Conservation (phyloP, 2,888 invertebrate genomes). For the Callyntrura sp. region DNA sequence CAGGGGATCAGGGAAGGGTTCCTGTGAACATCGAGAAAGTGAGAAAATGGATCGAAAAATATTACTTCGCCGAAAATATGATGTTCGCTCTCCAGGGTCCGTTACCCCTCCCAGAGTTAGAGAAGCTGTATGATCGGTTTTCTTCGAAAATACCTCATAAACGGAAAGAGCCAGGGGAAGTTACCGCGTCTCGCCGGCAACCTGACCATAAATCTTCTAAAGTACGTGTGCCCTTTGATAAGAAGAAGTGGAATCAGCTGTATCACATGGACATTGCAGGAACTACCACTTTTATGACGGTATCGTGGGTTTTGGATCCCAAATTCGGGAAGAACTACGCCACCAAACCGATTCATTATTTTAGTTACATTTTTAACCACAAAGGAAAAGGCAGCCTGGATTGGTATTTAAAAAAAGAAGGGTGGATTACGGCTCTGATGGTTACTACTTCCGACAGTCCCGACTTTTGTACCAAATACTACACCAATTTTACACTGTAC, state of each 20-base stretch:
- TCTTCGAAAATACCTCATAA: background rate
- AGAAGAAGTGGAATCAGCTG: conserved; percentile 53
- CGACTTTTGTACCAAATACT: background rate
- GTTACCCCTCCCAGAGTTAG: background rate
- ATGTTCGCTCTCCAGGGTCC: conserved; percentile 50
- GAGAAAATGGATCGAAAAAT: background rate
- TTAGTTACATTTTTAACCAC: conserved; percentile 48
- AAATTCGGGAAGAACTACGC: conserved; percentile 21
- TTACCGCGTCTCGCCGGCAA: too few relatives aligned
- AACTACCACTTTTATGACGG: conserved; percentile 8
- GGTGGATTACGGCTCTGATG: conserved; percentile 43
- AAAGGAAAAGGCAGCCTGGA: conserved; percentile 40
- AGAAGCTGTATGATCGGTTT: conserved; percentile 3
- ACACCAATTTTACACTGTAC: conserved; percentile 23
- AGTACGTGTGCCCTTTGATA: too few relatives aligned
- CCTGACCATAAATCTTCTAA: too few relatives aligned
- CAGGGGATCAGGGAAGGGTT: background rate
- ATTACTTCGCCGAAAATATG: conserved; percentile 51
- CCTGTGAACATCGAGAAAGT: background rate
- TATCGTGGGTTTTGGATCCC: conserved; percentile 27
- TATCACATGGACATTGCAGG: conserved; percentile 19
- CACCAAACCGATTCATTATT: conserved; percentile 58
- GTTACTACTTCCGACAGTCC: background rate
- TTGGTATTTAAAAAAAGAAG: conserved; percentile 58
- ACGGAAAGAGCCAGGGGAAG: background rate